Evolutionary conservation across 2,888 invertebrate species (phyloP).

Genomic region (Galerucella pusilla): DNA sequence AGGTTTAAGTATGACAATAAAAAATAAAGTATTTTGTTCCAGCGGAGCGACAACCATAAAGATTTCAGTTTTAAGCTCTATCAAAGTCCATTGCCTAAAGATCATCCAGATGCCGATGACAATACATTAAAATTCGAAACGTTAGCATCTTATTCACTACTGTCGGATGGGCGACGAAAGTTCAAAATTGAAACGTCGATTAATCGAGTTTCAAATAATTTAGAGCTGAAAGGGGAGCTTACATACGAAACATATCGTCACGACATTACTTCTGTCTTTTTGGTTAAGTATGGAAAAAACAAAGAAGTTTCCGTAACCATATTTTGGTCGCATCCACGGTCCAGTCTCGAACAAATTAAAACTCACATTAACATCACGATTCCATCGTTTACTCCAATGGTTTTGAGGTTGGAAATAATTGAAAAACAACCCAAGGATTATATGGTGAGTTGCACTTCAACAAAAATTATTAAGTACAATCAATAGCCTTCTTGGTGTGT

Average conservation of each 20-base stretch:
- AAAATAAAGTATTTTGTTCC: conserved; percentile 49
- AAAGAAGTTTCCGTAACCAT: conserved; percentile 71
- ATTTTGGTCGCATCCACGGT: conserved; percentile 74
- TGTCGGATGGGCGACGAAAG: conserved; percentile 68
- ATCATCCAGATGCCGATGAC: conserved; percentile 63
- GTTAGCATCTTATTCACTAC: conserved; percentile 65
- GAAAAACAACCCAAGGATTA: conserved; percentile 77
- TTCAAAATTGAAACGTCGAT: conserved; percentile 73
- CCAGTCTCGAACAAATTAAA: conserved; percentile 75
- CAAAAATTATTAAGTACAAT: neutral
- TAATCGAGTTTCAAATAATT: conserved; percentile 73
- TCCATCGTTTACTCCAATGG: conserved; percentile 79
- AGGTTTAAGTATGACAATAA: too few species aligned
- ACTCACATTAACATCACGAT: conserved; percentile 79
- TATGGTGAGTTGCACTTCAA: conserved; percentile 68
- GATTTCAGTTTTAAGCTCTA: conserved; percentile 79
- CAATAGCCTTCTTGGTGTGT: too few species aligned
- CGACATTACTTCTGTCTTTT: conserved; percentile 67
- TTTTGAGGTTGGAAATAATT: conserved; percentile 72
- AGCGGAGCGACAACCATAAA: conserved; percentile 78
- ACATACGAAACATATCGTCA: conserved; percentile 68
- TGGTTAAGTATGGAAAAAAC: conserved; percentile 70
- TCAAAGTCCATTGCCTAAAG: conserved; percentile 71
- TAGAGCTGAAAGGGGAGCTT: conserved; percentile 73
- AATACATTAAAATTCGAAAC: conserved; percentile 73